Evolutionary conservation across 1,140 invertebrate species (phyloP).

Genomic region (Drosophila dunni): DNA sequence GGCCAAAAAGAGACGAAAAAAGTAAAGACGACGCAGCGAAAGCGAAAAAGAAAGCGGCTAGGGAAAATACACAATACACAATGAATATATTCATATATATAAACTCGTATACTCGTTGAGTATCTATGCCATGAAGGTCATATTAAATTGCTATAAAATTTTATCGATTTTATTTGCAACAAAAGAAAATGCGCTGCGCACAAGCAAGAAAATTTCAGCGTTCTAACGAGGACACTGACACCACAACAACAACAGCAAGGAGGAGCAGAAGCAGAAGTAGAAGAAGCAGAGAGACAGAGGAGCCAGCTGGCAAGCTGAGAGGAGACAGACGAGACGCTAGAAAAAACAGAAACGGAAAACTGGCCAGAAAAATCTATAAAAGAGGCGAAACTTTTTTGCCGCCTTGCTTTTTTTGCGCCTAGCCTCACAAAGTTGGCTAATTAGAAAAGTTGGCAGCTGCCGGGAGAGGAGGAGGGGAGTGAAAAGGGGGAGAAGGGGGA

Average conservation of each 20-base stretch:
- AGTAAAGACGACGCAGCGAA: slow-evolving; percentile 16
- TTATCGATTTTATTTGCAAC: slow-evolving; percentile 84
- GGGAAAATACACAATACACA: slow-evolving; percentile 53
- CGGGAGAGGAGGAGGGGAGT: no score
- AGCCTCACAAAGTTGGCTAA: slow-evolving; percentile 53
- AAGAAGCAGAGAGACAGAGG: not conserved
- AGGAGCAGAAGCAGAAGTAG: slow-evolving; percentile 8
- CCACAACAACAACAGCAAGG: slow-evolving; percentile 43
- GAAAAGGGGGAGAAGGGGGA: no score
- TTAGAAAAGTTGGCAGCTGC: slow-evolving; percentile 64
- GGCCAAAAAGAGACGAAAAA: slow-evolving; percentile 27
- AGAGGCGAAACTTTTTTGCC: slow-evolving; percentile 70
- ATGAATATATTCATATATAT: slow-evolving; percentile 41
- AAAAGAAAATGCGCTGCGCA: slow-evolving; percentile 81
- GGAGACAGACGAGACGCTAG: slow-evolving; percentile 10
- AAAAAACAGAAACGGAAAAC: slow-evolving; percentile 35
- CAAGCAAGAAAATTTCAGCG: slow-evolving; percentile 69
- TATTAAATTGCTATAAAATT: slow-evolving; percentile 85
- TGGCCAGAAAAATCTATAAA: slow-evolving; percentile 77
- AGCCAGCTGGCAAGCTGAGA: slow-evolving; percentile 36
- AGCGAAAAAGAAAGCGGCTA: slow-evolving; percentile 54
- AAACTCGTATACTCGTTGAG: slow-evolving; percentile 34
- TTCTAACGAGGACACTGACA: slow-evolving; percentile 83
- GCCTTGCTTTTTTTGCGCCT: slow-evolving; percentile 13
- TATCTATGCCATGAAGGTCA: slow-evolving; percentile 84